Percentiles rank a stretch among this genome's conserved stretches.
phyloP scores from a whole-genome alignment of 2,113 vertebrate genomes.

The Pachycephala philippinensis region DNA sequence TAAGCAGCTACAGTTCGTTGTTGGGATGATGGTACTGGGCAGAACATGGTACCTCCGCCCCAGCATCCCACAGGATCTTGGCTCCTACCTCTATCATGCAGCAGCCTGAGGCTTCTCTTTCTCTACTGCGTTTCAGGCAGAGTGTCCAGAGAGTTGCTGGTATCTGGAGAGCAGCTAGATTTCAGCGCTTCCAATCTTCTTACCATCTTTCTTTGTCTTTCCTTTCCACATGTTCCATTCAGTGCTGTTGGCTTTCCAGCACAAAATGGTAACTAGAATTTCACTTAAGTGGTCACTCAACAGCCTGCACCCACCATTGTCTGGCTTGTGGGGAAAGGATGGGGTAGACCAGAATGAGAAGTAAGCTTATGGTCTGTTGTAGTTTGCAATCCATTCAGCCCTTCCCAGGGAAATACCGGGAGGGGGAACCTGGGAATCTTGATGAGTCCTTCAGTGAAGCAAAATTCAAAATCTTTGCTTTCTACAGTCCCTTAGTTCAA shows the following conservation, averaged over 20 bases:
- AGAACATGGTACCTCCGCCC: not conserved
- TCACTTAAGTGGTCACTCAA: not conserved
- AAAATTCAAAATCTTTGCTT: not conserved
- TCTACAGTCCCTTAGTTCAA: not conserved
- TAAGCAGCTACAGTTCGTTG: slow-evolving; percentile 41
- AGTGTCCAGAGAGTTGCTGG: not conserved
- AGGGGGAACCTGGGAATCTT: not conserved
- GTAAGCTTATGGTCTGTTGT: not conserved
- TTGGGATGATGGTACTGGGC: not conserved
- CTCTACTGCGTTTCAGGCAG: slow-evolving; percentile 10
- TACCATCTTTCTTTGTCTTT: not conserved
- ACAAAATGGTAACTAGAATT: not conserved
- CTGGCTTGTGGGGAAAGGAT: not conserved
- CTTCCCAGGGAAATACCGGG: not conserved
- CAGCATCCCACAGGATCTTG: slow-evolving; percentile 1
- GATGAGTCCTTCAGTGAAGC: not conserved
- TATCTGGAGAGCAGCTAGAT: slow-evolving; percentile 21
- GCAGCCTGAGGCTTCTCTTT: slow-evolving; percentile 22
- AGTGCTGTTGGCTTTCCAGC: slow-evolving; percentile 6
- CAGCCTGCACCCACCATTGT: not conserved
- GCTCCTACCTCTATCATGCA: slow-evolving; percentile 49
- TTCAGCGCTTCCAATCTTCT: not conserved
- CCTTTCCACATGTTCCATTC: not conserved
- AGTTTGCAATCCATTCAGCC: not conserved
- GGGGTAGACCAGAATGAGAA: not conserved